Evolutionary conservation across 2,113 vertebrate genomes (phyloP).

Genomic region (Platysternon megacephalum): DNA sequence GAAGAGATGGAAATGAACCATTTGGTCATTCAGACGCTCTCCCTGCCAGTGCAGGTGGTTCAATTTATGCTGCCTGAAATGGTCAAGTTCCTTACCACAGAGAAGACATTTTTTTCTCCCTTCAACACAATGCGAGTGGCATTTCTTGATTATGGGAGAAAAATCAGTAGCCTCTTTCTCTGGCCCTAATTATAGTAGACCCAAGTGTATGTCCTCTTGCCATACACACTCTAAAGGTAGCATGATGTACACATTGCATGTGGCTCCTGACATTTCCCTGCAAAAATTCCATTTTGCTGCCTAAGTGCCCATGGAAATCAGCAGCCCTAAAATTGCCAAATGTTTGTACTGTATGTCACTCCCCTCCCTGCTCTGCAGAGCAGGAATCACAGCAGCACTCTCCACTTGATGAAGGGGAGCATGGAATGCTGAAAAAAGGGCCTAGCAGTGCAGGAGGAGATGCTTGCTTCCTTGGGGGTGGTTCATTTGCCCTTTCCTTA

Average conservation of each 20-base stretch:
- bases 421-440: background rate
- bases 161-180: background rate
- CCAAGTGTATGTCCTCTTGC: background rate
- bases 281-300: background rate
- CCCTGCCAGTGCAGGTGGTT: fast-evolving
- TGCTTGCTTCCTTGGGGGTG: background rate
- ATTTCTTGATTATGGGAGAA: background rate
- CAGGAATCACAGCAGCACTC: background rate
- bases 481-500: background rate
- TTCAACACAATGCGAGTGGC: background rate
- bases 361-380: background rate
- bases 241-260: background rate
- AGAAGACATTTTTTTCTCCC: background rate
- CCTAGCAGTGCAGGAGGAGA: background rate
- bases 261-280: background rate
- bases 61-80: background rate
- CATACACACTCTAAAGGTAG: background rate
- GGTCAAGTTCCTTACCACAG: fast-evolving
- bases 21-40: fast-evolving
- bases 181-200: background rate
- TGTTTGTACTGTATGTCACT: background rate
- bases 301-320: background rate
- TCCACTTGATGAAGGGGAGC: background rate
- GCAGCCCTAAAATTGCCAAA: background rate
- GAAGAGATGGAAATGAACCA: background rate